These are phyloP conservation scores for Nesidiocoris tenuis DNA, from an alignment of 2,888 invertebrate genomes.

Conservation along the genomic window DNA sequence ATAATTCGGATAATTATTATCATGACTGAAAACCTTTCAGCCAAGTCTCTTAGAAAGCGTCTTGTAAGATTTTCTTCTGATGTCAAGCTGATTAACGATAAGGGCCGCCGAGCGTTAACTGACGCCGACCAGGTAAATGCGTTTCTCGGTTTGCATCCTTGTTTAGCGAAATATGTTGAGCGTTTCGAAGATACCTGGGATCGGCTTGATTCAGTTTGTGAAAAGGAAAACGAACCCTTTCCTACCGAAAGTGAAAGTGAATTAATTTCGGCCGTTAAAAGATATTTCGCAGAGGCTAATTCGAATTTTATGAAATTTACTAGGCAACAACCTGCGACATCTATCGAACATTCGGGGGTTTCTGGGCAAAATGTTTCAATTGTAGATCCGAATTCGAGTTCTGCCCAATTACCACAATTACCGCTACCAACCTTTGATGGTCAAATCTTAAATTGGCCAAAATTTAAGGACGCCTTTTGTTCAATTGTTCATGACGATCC, in stretches of 20 bases:
- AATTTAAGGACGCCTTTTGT: slow-evolving; percentile 14
- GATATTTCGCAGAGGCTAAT: not conserved
- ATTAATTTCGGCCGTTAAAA: not conserved
- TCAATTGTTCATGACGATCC: slow-evolving; percentile 20
- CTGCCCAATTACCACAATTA: not conserved
- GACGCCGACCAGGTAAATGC: not conserved
- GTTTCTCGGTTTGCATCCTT: not conserved
- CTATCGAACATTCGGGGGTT: not conserved
- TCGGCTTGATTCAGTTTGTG: not conserved
- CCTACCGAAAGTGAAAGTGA: not conserved
- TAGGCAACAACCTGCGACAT: not conserved
- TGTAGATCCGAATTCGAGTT: not conserved
- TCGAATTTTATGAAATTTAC: not conserved
- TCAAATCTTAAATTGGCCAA: slow-evolving; percentile 14
- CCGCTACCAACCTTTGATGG: not conserved
- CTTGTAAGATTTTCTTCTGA: not conserved
- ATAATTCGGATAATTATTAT: no score
- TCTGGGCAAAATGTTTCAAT: not conserved
- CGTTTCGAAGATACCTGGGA: not conserved
- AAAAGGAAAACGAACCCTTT: not conserved
- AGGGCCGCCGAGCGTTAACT: not conserved
- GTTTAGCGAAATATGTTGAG: not conserved
- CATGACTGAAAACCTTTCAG: not conserved
- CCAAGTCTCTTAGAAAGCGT: not conserved
- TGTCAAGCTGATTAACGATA: not conserved